phyloP scores from a whole-genome alignment of 2,888 invertebrate genomes.

The Liodrosophila aerea region DNA sequence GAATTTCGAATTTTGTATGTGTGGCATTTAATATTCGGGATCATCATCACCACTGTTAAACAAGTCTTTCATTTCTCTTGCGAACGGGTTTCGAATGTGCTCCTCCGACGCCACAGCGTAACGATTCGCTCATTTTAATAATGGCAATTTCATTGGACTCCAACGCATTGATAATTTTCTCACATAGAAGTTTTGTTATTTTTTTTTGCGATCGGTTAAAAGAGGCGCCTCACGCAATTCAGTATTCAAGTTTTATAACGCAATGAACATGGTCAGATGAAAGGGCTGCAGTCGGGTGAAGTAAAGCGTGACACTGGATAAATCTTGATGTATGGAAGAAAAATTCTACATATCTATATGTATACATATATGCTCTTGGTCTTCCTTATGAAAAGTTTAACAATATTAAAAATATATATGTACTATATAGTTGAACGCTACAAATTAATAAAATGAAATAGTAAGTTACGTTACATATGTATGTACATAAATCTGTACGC shows the following conservation, averaged over 20 bases:
- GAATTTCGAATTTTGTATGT: constrained; percentile 39
- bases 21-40: constrained; percentile 51
- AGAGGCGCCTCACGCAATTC: constrained; percentile 80
- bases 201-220: constrained; percentile 60
- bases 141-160: constrained; percentile 76
- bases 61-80: constrained; percentile 6
- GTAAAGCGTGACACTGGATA: constrained; percentile 6
- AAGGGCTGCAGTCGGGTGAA: constrained; percentile 10
- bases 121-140: constrained; percentile 67
- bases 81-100: constrained; percentile 29
- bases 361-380: no score
- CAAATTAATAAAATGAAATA: no score
- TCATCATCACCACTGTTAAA: constrained; percentile 44
- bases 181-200: constrained; percentile 72
- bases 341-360: no score
- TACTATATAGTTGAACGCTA: no score
- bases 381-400: no score
- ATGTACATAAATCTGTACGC: no score
- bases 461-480: no score
- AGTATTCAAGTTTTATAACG: constrained; percentile 76
- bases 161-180: constrained; percentile 80
- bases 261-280: constrained; percentile 56
- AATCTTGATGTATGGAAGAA: not conserved
- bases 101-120: constrained; percentile 24
- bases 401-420: no score